Evolutionary conservation across 2,888 invertebrate species (phyloP), one percentile per base, ranked within the genome.

Genomic region (Tenodera sinensis): DNA sequence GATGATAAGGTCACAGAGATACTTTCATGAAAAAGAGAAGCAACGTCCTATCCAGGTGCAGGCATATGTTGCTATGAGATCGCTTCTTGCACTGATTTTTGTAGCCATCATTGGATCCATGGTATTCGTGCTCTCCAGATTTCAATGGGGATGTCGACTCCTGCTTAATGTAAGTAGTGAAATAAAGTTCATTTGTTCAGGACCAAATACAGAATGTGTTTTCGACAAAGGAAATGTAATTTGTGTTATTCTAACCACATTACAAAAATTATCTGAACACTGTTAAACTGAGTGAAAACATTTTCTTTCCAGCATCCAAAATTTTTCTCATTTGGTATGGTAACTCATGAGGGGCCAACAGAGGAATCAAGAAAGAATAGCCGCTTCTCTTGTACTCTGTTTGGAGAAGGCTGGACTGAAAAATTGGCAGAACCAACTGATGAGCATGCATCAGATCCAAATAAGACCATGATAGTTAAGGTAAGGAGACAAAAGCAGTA

Each of bases 331-430:
- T 93, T 94, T 42, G 98, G 98, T 0, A 91, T 94, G 20, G 95
- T 96, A 86, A 95, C 96, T 15, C 95, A 94, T 88, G 95, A 96
- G 89, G 97, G 95, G 0, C 97, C 97, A 0, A 93, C 94, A 2
- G 95, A 95, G 71, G 95, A 95, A 85, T 93, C 93, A 2, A 95
- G 96, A 93, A 94, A 96, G 88, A 95, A 95, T 20, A 93, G 95
- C 0, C 93, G 93, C 28, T 98, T 98, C 92, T 93, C 93, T 3
- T 94, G 98, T 90, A 96, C 95, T 54, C 95, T 98, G 91, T 94
- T 95, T 91, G 98, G 97, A 0, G 93, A 94, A 90, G 99, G 99
- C 0, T 99, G 98, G 98, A 94, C 94, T 2, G 95, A 96, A 81
- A 95, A 95, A 88, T 92, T 95, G 85, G 91, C 93, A 0, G 95